Conservation (phyloP, 2,797 vertebrate species). For the Dryobates pubescens region DNA sequence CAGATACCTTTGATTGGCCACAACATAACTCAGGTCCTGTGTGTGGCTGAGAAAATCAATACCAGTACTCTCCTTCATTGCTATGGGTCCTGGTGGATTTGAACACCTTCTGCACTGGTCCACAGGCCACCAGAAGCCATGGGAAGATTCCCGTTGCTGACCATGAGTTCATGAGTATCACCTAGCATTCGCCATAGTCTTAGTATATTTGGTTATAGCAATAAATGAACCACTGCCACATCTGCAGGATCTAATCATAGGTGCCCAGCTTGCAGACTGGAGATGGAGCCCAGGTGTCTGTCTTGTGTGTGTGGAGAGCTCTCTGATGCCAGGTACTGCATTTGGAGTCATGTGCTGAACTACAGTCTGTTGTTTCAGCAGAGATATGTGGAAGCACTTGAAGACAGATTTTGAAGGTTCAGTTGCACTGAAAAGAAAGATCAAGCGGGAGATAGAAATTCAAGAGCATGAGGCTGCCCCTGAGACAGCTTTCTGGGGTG, state of each 20-base stretch:
- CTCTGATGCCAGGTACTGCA: background rate
- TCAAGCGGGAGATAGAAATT: background rate
- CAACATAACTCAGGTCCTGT: fast-evolving
- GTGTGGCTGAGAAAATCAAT: background rate
- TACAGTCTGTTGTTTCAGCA: background rate
- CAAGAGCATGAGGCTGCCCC: background rate
- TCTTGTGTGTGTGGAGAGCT: background rate
- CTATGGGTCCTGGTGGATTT: background rate
- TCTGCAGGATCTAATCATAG: background rate
- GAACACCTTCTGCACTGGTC: background rate
- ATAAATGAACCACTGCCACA: background rate
- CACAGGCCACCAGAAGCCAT: background rate
- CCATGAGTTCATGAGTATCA: background rate
- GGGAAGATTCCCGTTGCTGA: background rate
- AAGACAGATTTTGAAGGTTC: background rate
- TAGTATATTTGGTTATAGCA: background rate
- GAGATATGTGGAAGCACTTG: background rate
- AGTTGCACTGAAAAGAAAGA: background rate
- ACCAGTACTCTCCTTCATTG: background rate
- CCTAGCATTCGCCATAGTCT: background rate
- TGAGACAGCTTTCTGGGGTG: background rate
- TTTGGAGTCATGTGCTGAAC: background rate
- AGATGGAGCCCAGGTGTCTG: background rate
- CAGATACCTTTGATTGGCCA: background rate
- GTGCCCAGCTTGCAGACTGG: background rate